phyloP scores from a whole-genome alignment of 1,140 invertebrate species.

The Hyposmocoma kahamanoa region DNA sequence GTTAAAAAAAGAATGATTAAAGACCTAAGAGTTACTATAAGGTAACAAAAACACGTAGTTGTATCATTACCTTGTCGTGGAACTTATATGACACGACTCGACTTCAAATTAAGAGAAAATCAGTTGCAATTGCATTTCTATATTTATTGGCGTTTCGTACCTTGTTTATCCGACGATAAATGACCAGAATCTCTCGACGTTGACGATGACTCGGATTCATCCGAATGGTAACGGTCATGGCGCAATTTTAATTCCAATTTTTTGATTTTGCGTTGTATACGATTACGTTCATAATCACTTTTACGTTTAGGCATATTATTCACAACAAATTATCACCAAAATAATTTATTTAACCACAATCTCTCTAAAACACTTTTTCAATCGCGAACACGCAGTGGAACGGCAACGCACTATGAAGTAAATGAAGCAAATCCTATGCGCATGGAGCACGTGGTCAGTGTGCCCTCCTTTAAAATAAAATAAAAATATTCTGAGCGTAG shows the following conservation, averaged over 20 bases:
- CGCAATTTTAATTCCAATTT: neutral
- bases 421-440: neutral
- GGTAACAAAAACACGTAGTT: no score
- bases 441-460: no score
- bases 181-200: neutral
- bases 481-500: no score
- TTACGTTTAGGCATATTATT: neutral
- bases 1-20: no score
- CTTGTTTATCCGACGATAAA: neutral
- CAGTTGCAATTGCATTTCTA: neutral
- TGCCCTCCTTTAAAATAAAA: no score
- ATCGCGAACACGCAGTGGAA: neutral
- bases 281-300: neutral
- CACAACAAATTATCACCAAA: neutral
- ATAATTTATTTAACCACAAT: neutral
- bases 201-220: neutral
- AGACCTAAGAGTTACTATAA: no score
- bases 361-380: neutral
- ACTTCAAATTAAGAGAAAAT: no score
- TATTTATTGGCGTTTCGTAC: neutral
- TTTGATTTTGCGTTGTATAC: no score
- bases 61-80: no score
- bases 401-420: neutral
- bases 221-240: neutral
- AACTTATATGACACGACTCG: no score